These are phyloP conservation scores for Nothobranchius furzeri DNA, from an alignment of 2,113 vertebrate genomes.

Conservation along the genomic window DNA sequence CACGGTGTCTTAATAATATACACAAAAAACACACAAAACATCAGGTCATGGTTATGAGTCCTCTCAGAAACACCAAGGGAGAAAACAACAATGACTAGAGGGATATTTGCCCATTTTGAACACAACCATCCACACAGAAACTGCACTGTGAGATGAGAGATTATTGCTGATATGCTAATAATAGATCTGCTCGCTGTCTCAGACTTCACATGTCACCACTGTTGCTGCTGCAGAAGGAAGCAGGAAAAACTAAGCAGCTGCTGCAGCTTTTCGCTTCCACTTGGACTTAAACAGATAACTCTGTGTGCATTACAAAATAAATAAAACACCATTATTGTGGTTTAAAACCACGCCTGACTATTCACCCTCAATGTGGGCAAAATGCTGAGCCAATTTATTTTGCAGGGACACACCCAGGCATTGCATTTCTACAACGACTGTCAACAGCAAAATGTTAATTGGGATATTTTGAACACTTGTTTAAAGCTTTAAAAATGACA, in stretches of 20 bases:
- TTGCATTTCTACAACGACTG: too few species aligned
- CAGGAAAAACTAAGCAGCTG: not conserved
- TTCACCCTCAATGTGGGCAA: not conserved
- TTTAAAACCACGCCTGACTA: not conserved
- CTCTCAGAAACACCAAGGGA: too few species aligned
- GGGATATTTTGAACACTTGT: too few species aligned
- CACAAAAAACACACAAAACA: too few species aligned
- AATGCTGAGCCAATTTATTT: constrained; percentile 7
- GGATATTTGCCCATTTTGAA: too few species aligned
- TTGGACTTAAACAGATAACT: not conserved
- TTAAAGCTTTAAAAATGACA: too few species aligned
- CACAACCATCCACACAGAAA: too few species aligned
- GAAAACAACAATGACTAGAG: too few species aligned
- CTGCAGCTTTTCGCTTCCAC: not conserved
- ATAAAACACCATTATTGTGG: not conserved
- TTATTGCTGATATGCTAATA: constrained; percentile 51
- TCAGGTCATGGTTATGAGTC: too few species aligned
- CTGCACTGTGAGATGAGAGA: constrained; percentile 41
- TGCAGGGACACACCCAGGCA: not conserved
- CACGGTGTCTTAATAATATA: too few species aligned
- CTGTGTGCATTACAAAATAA: constrained; percentile 4
- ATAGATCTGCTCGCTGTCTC: constrained; percentile 39
- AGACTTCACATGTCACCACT: constrained; percentile 41
- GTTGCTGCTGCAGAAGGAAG: constrained; percentile 11
- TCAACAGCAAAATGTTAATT: too few species aligned